Base-by-base conservation (phyloP, 2,797 vertebrate species). In the Gallinago stenura region DNA sequence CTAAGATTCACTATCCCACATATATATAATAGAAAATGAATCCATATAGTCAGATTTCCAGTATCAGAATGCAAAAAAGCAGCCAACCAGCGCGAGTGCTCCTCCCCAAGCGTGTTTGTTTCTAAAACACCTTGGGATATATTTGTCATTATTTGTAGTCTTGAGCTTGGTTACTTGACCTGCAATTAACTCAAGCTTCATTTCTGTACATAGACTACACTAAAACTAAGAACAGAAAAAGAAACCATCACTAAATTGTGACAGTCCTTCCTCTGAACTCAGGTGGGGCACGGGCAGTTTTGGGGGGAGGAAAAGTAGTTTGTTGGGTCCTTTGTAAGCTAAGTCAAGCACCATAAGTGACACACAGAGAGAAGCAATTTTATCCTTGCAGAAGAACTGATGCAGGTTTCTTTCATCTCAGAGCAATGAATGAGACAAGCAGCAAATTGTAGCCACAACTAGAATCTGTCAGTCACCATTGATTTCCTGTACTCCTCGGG, bases 381-480 rank as follows among this genome's bases (percentile, higher is more conserved):
- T 30, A n/a, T 41, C 15, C 45, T 13, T 30, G 33, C 31, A 78
- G n/a, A 66, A 87, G 21, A 82, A 81, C 41, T 25, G 7, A 37
- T 20, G 12, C 15, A 60, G 22, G 8, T 80, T 89, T 60, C 60
- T 83, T 87, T 77, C n/a, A 30, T 73, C 41, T 50, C 28, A 37
- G 12, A 92, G 86, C 51, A 89, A 51, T 8, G 50, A 75, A 84
- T 35, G 22, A 90, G 54, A 54, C 58, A 72, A 78, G 84, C 57
- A 87, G 37, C 33, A 89, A 71, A 80, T 37, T 57, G 28, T 70
- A 84, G 25, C 48, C 56, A 46, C 43, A 60, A 79, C 16, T 30
- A 39, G 17, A 79, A 80, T 20, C 66, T 66, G 62, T 66, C 87
- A 53, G 51, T 83, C 84, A 71, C 33, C 46, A 83, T 9, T 85